Conservation (phyloP, 2,113 vertebrate genomes). For the Ictalurus furcatus region DNA sequence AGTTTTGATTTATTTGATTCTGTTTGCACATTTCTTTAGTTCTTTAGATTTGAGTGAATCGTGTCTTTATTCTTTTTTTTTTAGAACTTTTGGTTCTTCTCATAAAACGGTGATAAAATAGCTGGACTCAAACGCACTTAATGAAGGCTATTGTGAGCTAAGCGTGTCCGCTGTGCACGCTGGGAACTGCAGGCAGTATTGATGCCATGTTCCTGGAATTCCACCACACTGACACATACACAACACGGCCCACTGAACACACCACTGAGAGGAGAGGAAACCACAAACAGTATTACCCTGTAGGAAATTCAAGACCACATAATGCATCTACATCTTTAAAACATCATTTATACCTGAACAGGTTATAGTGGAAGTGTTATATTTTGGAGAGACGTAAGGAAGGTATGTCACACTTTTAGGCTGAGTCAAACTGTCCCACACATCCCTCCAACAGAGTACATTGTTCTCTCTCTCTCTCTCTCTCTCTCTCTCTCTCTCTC, state of each 20-base stretch:
- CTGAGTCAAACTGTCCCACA: neutral
- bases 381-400: neutral
- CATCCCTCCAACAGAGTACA: neutral
- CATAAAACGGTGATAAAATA: slow-evolving; percentile 7
- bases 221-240: neutral
- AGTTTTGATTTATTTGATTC: neutral
- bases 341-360: neutral
- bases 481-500: neutral
- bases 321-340: neutral
- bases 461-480: neutral
- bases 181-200: slow-evolving; percentile 31
- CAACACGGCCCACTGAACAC: neutral
- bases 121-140: slow-evolving; percentile 32
- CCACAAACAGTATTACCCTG: neutral
- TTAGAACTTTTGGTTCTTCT: neutral
- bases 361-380: neutral
- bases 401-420: neutral
- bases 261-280: slow-evolving; percentile 9
- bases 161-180: slow-evolving; percentile 15
- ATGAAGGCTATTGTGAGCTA: slow-evolving; percentile 29
- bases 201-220: slow-evolving; percentile 38
- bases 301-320: neutral
- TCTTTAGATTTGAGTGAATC: neutral
- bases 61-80: neutral
- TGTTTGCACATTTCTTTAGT: neutral